Evolutionary conservation across 2,888 invertebrate genomes (phyloP).

Genomic region (Baronia brevicornis): DNA sequence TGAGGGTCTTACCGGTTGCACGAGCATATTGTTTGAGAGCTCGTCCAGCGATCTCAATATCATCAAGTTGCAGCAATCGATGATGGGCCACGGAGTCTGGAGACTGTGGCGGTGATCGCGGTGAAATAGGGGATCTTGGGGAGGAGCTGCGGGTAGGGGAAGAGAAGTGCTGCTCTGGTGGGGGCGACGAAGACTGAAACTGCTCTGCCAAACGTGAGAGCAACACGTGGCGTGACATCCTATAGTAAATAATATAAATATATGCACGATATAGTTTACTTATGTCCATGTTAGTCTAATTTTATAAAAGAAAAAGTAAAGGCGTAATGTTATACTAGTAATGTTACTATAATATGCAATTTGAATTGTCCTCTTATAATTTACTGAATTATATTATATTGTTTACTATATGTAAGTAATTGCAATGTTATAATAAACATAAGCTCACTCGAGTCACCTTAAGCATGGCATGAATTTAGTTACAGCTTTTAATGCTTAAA

Average conservation of each 20-base stretch:
- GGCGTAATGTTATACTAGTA: no score
- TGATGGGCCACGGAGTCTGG: slow-evolving; percentile 48
- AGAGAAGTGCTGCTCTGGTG: slow-evolving; percentile 51
- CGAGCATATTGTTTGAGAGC: slow-evolving; percentile 68
- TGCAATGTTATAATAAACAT: no score
- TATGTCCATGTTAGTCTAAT: no score
- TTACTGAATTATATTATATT: no score
- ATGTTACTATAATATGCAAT: no score
- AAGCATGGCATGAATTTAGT: no score
- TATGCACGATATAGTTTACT: no score
- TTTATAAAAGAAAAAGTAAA: no score
- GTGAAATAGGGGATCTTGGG: slow-evolving; percentile 47
- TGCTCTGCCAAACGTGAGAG: slow-evolving; percentile 66
- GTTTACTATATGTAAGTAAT: no score
- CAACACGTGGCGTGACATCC: slow-evolving; percentile 67
- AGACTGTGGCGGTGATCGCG: slow-evolving; percentile 48
- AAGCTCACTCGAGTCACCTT: no score
- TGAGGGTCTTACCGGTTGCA: slow-evolving; percentile 61
- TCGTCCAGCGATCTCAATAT: slow-evolving; percentile 63
- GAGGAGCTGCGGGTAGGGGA: slow-evolving; percentile 61
- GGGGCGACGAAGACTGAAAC: slow-evolving; percentile 56
- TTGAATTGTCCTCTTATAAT: no score
- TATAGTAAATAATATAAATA: slow-evolving; percentile 22
- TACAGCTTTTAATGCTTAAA: no score
- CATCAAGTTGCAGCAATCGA: slow-evolving; percentile 56